Evolutionary conservation across 2,113 vertebrate species (phyloP), one percentile per base, ranked within the genome.

Genomic region (Coptodon rendalli): DNA sequence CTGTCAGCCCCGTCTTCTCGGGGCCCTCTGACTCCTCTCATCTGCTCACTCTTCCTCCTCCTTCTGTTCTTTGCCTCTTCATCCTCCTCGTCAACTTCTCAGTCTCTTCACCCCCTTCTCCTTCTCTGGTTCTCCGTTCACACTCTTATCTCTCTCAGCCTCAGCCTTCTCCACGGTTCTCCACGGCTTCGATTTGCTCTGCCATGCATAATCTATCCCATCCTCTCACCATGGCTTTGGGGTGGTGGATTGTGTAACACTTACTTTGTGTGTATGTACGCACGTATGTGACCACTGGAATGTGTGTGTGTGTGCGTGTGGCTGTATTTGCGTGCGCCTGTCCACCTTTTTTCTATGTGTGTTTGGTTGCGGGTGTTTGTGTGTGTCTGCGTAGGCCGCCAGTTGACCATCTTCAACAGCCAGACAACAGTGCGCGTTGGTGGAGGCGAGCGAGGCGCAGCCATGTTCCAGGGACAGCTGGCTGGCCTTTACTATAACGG

Each of bases 341-440:
- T 81, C 78, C 76, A 84, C 61, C 71, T 85, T 85, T 81, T 27
- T 40, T 73, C 38, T 71, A 48, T 80, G 87, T 87, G 76, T 78
- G 82, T 57, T 81, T 61, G 76, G 43, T 86, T 86, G 52, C 11
- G 63, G 9, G 27, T 78, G 73, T 78, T 81, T 86, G 79, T 29
- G 83, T 94, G 95, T 88, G 95, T 95, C 97, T 93, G 57, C 94
- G 90, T 97, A 99, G 99, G 99, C 91, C 98, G 98, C 92, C 98
- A 99, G 97, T 97, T 99, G 95, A 99, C 99, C 97, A 99, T 99
- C 97, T 99, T 99, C 98, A 99, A 99, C 97, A 99, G 99, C 95
- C 99, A 99, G 97, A 99, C 98, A 86, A 99, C 98, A 86, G 99
- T 99, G 96, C 98, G 97, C 92, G 99, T 99, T 89, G 99, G 99